Conservation (phyloP, 1,140 invertebrate species). For the Bombus breviceps region DNA sequence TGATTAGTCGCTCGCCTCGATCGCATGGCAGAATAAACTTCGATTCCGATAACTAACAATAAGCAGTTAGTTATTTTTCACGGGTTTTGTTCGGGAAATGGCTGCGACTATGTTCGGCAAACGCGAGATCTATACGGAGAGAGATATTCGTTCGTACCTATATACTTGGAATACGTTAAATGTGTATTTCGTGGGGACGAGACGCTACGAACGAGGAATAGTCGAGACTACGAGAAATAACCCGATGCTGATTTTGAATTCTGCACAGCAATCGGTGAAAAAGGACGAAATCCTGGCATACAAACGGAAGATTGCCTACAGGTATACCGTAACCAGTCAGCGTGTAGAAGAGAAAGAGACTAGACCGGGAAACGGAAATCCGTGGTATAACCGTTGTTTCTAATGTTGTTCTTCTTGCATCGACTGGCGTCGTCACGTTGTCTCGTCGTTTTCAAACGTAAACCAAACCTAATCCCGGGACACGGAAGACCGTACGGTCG, state of each 20-base stretch:
- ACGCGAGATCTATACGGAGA: no score
- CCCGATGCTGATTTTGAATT: conserved; percentile 61
- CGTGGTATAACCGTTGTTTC: conserved; percentile 23
- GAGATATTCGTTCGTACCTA: conserved; percentile 21
- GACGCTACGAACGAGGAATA: background rate
- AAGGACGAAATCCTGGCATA: conserved; percentile 61
- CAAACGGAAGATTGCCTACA: conserved; percentile 65
- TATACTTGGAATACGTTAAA: conserved; percentile 44
- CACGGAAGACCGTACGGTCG: background rate
- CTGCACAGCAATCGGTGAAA: conserved; percentile 64
- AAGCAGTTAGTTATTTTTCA: conserved; percentile 8
- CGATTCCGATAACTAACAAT: background rate
- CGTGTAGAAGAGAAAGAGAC: conserved; percentile 26
- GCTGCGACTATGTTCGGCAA: background rate
- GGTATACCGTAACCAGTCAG: conserved; percentile 36
- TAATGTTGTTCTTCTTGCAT: background rate
- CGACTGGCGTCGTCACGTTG: background rate
- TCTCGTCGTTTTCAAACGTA: no score
- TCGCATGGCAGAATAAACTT: background rate
- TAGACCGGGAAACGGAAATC: conserved; percentile 37
- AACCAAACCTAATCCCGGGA: background rate
- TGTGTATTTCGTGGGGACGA: conserved; percentile 36
- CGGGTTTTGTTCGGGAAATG: background rate
- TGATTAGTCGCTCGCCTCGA: background rate
- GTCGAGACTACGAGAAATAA: conserved; percentile 12